Conservation (phyloP, 2,888 invertebrate species). For the Leptura quadrifasciata region DNA sequence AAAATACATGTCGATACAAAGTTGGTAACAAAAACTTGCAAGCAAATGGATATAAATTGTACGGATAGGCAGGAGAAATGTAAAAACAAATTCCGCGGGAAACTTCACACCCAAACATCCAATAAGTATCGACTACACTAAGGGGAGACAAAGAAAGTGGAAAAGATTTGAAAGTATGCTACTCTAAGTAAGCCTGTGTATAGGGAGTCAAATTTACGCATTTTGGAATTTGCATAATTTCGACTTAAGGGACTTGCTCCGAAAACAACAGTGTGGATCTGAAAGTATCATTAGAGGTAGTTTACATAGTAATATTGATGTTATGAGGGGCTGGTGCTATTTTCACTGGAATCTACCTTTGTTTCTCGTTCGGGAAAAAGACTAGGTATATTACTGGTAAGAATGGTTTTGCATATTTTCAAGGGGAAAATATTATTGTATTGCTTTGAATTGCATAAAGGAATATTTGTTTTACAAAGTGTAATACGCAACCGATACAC, state of each 20-base stretch:
- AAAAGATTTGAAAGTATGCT: slow-evolving; percentile 16
- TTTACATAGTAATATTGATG: slow-evolving; percentile 43
- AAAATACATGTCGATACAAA: slow-evolving; percentile 1
- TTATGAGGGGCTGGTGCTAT: slow-evolving; percentile 5
- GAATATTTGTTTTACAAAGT: background rate
- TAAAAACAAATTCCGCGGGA: slow-evolving; percentile 19
- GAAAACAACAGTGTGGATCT: slow-evolving; percentile 38
- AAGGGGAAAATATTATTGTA: background rate
- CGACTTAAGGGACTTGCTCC: slow-evolving; percentile 34
- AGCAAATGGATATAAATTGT: slow-evolving; percentile 20
- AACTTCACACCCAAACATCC: slow-evolving; percentile 25
- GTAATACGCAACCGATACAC: background rate
- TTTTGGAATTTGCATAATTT: slow-evolving; percentile 40
- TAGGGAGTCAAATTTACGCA: slow-evolving; percentile 29
- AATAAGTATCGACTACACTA: slow-evolving; percentile 19
- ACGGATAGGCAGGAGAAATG: background rate
- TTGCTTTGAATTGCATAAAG: background rate
- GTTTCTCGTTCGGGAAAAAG: slow-evolving; percentile 1
- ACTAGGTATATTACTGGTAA: slow-evolving; percentile 3
- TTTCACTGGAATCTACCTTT: slow-evolving; percentile 14
- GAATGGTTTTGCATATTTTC: slow-evolving; percentile 20
- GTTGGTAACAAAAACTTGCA: slow-evolving; percentile 1
- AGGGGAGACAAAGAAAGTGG: slow-evolving; percentile 11
- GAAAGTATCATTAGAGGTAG: slow-evolving; percentile 41
- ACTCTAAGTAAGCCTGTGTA: slow-evolving; percentile 18